Percentiles rank a stretch among this genome's conserved stretches.
phyloP scores from a whole-genome alignment of 2,888 invertebrate species.

The Mantis religiosa region DNA sequence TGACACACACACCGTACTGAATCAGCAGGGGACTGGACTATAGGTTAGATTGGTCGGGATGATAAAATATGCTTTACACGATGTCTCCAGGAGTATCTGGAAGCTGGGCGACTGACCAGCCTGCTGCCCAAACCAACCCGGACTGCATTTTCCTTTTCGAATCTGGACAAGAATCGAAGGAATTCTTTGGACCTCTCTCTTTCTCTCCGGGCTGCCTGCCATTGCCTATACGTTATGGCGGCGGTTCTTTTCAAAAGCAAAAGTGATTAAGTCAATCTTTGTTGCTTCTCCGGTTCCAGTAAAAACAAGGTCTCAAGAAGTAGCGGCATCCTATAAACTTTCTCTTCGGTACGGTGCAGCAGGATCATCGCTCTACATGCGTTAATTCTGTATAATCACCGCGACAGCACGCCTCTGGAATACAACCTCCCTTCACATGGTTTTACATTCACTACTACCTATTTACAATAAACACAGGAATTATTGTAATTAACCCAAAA shows the following conservation, averaged over 20 bases:
- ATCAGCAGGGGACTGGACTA: conserved; percentile 7
- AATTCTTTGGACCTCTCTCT: not conserved
- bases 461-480: too few relatives aligned
- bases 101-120: not conserved
- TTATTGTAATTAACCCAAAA: too few relatives aligned
- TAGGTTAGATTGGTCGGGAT: conserved; percentile 3
- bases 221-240: not conserved
- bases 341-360: not conserved
- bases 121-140: not conserved
- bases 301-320: not conserved
- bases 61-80: conserved; percentile 15
- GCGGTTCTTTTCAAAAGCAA: conserved; percentile 4
- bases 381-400: not conserved
- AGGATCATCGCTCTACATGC: not conserved
- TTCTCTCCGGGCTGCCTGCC: not conserved
- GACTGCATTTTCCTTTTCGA: conserved; percentile 8
- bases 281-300: not conserved
- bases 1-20: not conserved
- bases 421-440: not conserved
- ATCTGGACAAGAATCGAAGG: conserved; percentile 5
- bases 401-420: not conserved
- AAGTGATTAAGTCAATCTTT: conserved; percentile 5
- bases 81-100: not conserved
- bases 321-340: not conserved
- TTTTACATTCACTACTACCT: too few relatives aligned